phyloP scores from a whole-genome alignment of 92 coral and sea anemone genomes.

The Montipora capitata region DNA sequence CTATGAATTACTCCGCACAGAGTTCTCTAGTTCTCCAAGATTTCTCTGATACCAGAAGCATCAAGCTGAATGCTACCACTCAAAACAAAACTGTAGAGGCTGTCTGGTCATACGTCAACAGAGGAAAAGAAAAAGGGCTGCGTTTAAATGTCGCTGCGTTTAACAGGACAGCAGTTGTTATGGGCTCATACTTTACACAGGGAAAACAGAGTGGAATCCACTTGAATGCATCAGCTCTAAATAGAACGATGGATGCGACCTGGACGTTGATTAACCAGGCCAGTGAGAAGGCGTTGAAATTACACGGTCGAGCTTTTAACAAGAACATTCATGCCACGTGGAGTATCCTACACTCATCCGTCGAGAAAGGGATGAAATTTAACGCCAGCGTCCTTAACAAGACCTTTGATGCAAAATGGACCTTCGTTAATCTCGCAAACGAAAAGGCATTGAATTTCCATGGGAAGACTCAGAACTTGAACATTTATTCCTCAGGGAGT shows the following conservation, averaged over 20 bases:
- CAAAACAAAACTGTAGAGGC: conserved; percentile 83
- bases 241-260: conserved; percentile 76
- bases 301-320: conserved; percentile 78
- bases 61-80: conserved; percentile 85
- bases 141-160: conserved; percentile 81
- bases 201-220: conserved; percentile 56
- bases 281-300: conserved; percentile 79
- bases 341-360: conserved; percentile 68
- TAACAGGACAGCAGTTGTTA: conserved; percentile 73
- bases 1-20: conserved; percentile 68
- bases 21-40: conserved; percentile 75
- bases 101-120: conserved; percentile 75
- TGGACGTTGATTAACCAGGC: conserved; percentile 76
- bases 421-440: conserved; percentile 43
- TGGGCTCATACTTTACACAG: conserved; percentile 76
- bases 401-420: conserved; percentile 73
- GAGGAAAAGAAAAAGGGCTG: conserved; percentile 78
- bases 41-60: conserved; percentile 68
- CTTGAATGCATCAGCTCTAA: conserved; percentile 80
- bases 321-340: conserved; percentile 75
- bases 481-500: conserved; percentile 66
- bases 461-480: conserved; percentile 80
- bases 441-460: conserved; percentile 84
- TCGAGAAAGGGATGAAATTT: conserved; percentile 75
- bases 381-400: conserved; percentile 77